Conservation (phyloP, 2,797 vertebrate genomes). For the Spondyliosoma cantharus region DNA sequence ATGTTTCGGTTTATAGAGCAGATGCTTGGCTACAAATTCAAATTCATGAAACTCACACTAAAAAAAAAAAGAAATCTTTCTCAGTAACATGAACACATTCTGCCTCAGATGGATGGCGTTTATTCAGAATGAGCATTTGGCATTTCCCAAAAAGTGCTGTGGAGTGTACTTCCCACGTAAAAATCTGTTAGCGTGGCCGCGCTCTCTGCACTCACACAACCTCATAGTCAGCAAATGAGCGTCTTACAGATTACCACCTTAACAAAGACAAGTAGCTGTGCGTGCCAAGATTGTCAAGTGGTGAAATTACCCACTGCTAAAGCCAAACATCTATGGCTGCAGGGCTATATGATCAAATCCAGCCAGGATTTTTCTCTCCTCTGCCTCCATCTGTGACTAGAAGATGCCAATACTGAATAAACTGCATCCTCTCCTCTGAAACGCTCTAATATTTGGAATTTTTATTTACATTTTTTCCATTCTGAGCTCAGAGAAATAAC, state of each 20-base stretch:
- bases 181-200: neutral
- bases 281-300: slow-evolving; percentile 31
- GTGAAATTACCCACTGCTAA: slow-evolving; percentile 22
- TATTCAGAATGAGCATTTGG: slow-evolving; percentile 19
- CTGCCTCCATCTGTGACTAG: neutral
- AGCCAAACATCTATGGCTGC: slow-evolving; percentile 38
- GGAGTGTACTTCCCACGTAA: slow-evolving; percentile 11
- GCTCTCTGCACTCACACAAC: slow-evolving; percentile 7
- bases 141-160: slow-evolving; percentile 6
- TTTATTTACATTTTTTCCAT: too few species aligned
- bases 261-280: slow-evolving; percentile 35
- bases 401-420: neutral
- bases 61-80: neutral
- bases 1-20: too few species aligned
- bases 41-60: neutral
- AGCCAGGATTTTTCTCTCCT: slow-evolving; percentile 17
- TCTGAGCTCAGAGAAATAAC: neutral
- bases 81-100: slow-evolving; percentile 15
- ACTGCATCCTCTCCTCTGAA: neutral
- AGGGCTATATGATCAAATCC: slow-evolving; percentile 18
- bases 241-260: slow-evolving; percentile 43
- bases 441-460: neutral
- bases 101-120: slow-evolving; percentile 14
- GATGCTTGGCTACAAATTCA: neutral
- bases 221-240: slow-evolving; percentile 28